Conservation (phyloP, 2,113 vertebrate genomes). For the Nibea albiflora region DNA sequence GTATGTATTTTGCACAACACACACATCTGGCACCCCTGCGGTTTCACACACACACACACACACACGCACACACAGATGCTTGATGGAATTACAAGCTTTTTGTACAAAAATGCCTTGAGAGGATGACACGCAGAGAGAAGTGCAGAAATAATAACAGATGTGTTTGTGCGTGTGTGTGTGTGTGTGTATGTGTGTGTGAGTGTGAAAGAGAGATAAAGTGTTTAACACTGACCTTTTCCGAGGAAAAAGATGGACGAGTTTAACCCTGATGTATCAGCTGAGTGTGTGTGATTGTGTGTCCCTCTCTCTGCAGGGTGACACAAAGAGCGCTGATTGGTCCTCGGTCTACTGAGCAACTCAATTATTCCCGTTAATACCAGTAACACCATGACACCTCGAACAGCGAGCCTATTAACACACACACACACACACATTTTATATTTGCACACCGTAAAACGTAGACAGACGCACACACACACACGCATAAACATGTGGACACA, state of each 20-base stretch:
- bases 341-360: conserved; percentile 77
- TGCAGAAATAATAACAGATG: conserved; percentile 43
- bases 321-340: conserved; percentile 60
- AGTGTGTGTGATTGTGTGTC: conserved; percentile 15
- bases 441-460: background rate
- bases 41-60: conserved; percentile 5
- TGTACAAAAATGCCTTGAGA: background rate
- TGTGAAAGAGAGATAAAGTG: conserved; percentile 13
- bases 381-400: conserved; percentile 69
- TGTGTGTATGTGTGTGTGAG: conserved; percentile 13
- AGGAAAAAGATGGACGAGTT: conserved; percentile 32
- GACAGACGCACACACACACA: conserved; percentile 5
- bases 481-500: background rate
- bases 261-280: conserved; percentile 50
- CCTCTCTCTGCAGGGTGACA: conserved; percentile 54
- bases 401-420: conserved; percentile 56
- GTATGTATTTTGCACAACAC: conserved; percentile 9
- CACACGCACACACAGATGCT: conserved; percentile 26
- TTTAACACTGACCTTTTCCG: conserved; percentile 60
- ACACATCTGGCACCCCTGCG: background rate
- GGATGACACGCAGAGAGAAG: conserved; percentile 19
- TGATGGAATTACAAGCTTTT: background rate
- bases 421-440: conserved; percentile 5
- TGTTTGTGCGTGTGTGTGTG: conserved; percentile 6
- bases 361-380: conserved; percentile 73